phyloP scores from a whole-genome alignment of 2,888 invertebrate genomes.

The Heteromyza rotundicornis region DNA sequence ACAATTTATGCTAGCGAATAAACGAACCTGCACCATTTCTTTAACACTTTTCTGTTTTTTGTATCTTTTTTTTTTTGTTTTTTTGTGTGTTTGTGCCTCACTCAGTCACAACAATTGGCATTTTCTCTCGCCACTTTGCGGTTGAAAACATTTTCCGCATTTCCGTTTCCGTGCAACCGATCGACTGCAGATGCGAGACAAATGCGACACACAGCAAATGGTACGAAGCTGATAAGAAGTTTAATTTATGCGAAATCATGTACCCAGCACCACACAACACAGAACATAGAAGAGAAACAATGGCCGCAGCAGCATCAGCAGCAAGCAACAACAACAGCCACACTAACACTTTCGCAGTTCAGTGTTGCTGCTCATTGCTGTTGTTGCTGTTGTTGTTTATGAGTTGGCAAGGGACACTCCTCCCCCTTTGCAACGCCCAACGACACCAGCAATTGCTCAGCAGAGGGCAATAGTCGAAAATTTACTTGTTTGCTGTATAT shows the following conservation, averaged over 20 bases:
- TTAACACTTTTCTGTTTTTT: background rate
- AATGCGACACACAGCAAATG: conserved; percentile 42
- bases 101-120: background rate
- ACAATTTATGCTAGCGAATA: background rate
- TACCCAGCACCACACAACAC: conserved; percentile 38
- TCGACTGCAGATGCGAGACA: background rate
- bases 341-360: background rate
- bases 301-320: background rate
- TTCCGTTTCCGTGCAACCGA: background rate
- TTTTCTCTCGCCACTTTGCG: background rate
- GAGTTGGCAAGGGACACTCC: too few species aligned
- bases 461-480: background rate
- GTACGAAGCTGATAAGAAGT: conserved; percentile 52
- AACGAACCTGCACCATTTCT: background rate
- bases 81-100: background rate
- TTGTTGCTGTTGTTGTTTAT: too few species aligned
- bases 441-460: background rate
- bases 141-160: background rate
- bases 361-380: conserved; percentile 4
- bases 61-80: background rate
- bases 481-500: background rate
- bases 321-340: background rate
- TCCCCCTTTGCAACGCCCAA: too few species aligned
- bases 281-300: background rate
- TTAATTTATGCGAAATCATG: conserved; percentile 57